phyloP scores from a whole-genome alignment of 2,888 invertebrate genomes.

The Dolomedes plantarius region DNA sequence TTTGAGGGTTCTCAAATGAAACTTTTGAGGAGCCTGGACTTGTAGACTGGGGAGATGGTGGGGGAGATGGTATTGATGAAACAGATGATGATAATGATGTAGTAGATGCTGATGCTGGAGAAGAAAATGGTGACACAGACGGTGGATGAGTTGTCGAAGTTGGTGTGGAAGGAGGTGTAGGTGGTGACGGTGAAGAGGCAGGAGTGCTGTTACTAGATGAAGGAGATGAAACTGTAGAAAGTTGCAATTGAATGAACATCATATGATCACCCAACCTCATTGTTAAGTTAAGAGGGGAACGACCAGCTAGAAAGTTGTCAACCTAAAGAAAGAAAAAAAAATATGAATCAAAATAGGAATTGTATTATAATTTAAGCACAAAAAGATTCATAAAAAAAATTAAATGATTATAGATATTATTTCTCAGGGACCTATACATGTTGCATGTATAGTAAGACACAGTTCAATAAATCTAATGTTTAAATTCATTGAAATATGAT shows the following conservation, averaged over 20 bases:
- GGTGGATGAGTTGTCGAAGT: background rate
- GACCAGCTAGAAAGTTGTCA: slow-evolving; percentile 95
- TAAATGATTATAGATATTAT: too few relatives aligned
- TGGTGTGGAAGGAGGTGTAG: slow-evolving; percentile 7
- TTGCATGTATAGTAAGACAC: too few relatives aligned
- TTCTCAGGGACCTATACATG: too few relatives aligned
- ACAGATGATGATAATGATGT: slow-evolving; percentile 29
- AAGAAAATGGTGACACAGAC: slow-evolving; percentile 18
- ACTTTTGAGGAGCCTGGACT: slow-evolving; percentile 42
- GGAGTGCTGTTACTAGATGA: background rate
- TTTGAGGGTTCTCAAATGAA: slow-evolving; percentile 35
- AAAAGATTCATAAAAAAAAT: too few relatives aligned
- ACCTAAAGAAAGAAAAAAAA: slow-evolving; percentile 80
- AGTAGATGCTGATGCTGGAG: slow-evolving; percentile 21
- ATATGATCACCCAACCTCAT: slow-evolving; percentile 97
- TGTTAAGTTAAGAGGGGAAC: slow-evolving; percentile 93
- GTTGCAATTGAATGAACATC: slow-evolving; percentile 96
- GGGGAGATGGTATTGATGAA: slow-evolving; percentile 67
- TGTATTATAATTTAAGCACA: too few relatives aligned
- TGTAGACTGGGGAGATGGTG: slow-evolving; percentile 65
- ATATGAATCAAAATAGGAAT: background rate
- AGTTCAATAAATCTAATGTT: too few relatives aligned
- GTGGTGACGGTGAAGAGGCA: slow-evolving; percentile 12
- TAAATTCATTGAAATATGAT: too few relatives aligned
- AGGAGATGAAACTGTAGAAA: slow-evolving; percentile 87